Conservation (phyloP, 2,888 invertebrate species). For the Drosophila hamatofila region DNA sequence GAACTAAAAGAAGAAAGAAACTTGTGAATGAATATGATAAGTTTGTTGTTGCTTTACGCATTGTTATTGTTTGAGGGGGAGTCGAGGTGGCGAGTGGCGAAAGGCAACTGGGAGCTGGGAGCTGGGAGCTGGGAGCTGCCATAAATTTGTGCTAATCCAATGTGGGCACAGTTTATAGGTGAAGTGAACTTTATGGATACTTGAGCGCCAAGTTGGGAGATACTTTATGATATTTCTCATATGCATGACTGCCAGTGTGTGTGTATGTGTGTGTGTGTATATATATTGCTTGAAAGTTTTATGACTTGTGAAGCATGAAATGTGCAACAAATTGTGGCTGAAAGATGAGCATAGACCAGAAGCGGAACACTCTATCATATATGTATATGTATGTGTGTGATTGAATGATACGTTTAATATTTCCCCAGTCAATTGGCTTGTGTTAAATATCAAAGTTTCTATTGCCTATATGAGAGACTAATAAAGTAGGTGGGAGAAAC, state of each 20-base stretch:
- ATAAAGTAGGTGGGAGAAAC: background rate
- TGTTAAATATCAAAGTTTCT: conserved; percentile 21
- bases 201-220: conserved; percentile 63
- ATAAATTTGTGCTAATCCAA: conserved; percentile 79
- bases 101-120: background rate
- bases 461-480: background rate
- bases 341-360: conserved; percentile 13
- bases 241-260: conserved; percentile 41
- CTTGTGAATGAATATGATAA: conserved; percentile 79
- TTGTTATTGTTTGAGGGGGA: conserved; percentile 26
- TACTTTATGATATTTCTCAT: conserved; percentile 54
- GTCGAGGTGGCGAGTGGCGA: conserved; percentile 1
- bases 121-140: conserved; percentile 26
- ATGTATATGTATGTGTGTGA: conserved; percentile 11
- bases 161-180: conserved; percentile 74
- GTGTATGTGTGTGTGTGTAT: conserved; percentile 8
- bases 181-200: conserved; percentile 79
- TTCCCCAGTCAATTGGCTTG: conserved; percentile 38
- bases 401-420: conserved; percentile 37
- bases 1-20: conserved; percentile 24
- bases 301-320: conserved; percentile 75
- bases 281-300: conserved; percentile 59
- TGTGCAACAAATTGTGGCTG: conserved; percentile 73
- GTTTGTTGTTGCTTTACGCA: conserved; percentile 53
- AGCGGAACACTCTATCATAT: background rate